Evolutionary conservation across 2,888 invertebrate genomes (phyloP).

Genomic region (Steinernema carpocapsae): DNA sequence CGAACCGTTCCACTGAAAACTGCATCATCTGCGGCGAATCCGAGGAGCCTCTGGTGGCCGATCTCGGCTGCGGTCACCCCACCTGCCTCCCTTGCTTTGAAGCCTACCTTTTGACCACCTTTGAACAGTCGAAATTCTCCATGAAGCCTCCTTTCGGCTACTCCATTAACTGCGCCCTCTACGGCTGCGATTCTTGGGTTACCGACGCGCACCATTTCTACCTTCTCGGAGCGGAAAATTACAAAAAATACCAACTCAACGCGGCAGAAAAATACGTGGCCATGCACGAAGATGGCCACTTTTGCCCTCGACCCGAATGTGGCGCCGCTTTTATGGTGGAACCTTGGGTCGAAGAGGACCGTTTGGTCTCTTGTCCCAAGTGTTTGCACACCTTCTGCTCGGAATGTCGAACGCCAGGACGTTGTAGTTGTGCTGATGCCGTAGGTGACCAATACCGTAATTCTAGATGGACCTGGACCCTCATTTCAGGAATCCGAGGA

Average conservation of each 20-base stretch:
- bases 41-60: slow-evolving; percentile 43
- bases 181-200: slow-evolving; percentile 48
- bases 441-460: slow-evolving; percentile 27
- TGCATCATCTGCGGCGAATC: slow-evolving; percentile 56
- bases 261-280: slow-evolving; percentile 55
- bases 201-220: slow-evolving; percentile 60
- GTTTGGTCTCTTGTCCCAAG: slow-evolving; percentile 52
- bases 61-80: slow-evolving; percentile 53
- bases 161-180: slow-evolving; percentile 51
- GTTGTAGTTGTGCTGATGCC: slow-evolving; percentile 34
- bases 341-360: slow-evolving; percentile 47
- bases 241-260: slow-evolving; percentile 53
- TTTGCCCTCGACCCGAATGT: slow-evolving; percentile 56
- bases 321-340: slow-evolving; percentile 58
- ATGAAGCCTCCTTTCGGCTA: slow-evolving; percentile 52
- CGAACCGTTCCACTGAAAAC: slow-evolving; percentile 49
- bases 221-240: slow-evolving; percentile 52
- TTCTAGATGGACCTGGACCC: neutral
- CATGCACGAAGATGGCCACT: slow-evolving; percentile 50
- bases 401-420: slow-evolving; percentile 32
- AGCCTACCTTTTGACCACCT: slow-evolving; percentile 47
- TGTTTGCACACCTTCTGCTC: slow-evolving; percentile 42
- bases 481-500: slow-evolving; percentile 32
- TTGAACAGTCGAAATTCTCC: slow-evolving; percentile 46
- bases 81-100: slow-evolving; percentile 51